Evolutionary conservation across 2,113 vertebrate genomes (phyloP).

Genomic region (Tapirus terrestris): DNA sequence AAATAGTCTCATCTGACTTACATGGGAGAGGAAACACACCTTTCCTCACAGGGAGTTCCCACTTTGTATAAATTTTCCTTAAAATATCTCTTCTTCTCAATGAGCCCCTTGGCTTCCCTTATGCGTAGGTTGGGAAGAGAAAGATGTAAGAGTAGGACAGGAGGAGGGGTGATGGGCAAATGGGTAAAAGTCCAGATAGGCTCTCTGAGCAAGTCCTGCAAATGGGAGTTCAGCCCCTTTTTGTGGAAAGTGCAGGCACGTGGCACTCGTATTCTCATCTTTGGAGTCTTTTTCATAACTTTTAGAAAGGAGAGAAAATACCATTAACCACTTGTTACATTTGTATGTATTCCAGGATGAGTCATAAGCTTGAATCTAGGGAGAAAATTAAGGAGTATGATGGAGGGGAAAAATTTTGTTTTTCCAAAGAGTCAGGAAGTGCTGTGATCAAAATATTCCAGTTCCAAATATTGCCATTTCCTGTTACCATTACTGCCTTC

Average conservation of each 20-base stretch:
- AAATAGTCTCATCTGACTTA: not conserved
- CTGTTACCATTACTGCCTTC: not conserved
- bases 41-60: not conserved
- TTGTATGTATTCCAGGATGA: not conserved
- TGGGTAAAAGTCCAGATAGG: not conserved
- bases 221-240: accelerated
- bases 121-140: not conserved
- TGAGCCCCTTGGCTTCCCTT: not conserved
- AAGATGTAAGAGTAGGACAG: not conserved
- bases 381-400: not conserved
- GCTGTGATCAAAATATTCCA: not conserved
- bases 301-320: not conserved
- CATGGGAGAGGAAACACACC: not conserved
- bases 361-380: not conserved
- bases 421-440: not conserved
- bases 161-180: not conserved
- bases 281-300: not conserved
- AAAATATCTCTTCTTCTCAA: not conserved
- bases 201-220: not conserved
- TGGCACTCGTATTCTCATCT: not conserved
- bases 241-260: not conserved
- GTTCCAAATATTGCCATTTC: not conserved
- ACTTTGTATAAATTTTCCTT: not conserved
- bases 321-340: not conserved
- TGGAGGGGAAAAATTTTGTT: not conserved